Percentiles rank a stretch among this genome's conserved stretches.
phyloP scores from a whole-genome alignment of 2,113 vertebrate species.

The Spea bombifrons region DNA sequence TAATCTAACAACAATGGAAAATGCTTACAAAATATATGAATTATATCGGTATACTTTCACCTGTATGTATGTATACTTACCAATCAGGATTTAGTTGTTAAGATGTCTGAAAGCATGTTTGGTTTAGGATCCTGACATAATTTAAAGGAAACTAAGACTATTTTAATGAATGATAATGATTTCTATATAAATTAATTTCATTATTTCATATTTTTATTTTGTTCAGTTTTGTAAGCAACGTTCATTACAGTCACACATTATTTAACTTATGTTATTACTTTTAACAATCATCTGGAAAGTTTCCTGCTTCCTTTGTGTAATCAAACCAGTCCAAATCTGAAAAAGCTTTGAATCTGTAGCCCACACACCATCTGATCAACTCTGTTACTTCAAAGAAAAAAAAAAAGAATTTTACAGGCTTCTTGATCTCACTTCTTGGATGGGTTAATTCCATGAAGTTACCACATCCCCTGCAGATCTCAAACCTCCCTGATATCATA shows the following conservation, averaged over 20 bases:
- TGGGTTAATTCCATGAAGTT: conserved; percentile 23
- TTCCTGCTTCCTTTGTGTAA: conserved; percentile 10
- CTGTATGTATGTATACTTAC: no score
- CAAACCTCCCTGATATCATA: conserved; percentile 24
- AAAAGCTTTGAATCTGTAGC: conserved; percentile 20
- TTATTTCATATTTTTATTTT: no score
- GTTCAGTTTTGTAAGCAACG: no score
- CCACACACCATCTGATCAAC: conserved; percentile 42
- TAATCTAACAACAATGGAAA: no score
- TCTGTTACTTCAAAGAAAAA: conserved; percentile 22
- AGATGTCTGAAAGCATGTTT: no score
- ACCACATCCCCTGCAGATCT: conserved; percentile 34
- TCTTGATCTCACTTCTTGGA: conserved; percentile 31
- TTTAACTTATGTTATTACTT: neutral
- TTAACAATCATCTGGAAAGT: conserved; percentile 20
- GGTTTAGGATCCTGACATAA: no score
- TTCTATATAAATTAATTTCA: neutral
- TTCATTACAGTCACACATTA: neutral
- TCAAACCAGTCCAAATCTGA: conserved; percentile 7
- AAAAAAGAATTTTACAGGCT: conserved; percentile 22
- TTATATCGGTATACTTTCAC: no score
- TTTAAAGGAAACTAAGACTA: no score
- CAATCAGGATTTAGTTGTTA: no score
- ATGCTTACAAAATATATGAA: no score
- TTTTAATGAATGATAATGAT: no score